Evolutionary conservation across 2,797 vertebrate genomes (phyloP), one percentile per base, ranked within the genome.

Genomic region (Gephyroberyx darwinii): DNA sequence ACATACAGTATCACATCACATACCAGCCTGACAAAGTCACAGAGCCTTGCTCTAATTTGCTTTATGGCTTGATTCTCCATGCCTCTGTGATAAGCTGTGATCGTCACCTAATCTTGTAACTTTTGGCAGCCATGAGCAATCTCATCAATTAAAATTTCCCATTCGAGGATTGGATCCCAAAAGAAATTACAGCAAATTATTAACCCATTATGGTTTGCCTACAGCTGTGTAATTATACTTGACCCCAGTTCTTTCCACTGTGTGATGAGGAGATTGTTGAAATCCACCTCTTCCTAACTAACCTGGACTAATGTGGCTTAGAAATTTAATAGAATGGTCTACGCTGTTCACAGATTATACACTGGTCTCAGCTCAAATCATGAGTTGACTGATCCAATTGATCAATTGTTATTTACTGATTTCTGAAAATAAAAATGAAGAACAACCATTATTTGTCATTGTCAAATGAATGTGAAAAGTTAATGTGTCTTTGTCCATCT

Each of bases 91-190:
- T 89, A 84, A 89, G 84, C 84, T 77, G 51, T 65, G 83, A 88
- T 88, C 74, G 84, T 87, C 81, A 81, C 83, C 86, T 89, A 83
- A 86, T 90, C 84, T 74, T 85, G 89, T 89, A 89, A 91, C 81
- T 85, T 83, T 53, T 85, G 81, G 84, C 81, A 83, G 82, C 81
- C 84, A 85, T 84, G 81, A 86, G 85, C 79, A 71, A 83, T 86
- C 87, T 86, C 83, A 85, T 90, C 87, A 89, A 88, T 93, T 90
- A 90, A 77, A 87, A 82, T 79, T 63, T 81, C 88, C 85, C 89
- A 82, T 47, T 22, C 65, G 85, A 89, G 73, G 62, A 84, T 77
- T 71, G 71, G 59, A 84, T 90, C 86, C 89, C 87, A 55, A 70
- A 88, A 89, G 89, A 86, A 86, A 84, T 88, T 74, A 73, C 78